phyloP scores from a whole-genome alignment of 2,888 invertebrate species.

The Entomobrya proxima region DNA sequence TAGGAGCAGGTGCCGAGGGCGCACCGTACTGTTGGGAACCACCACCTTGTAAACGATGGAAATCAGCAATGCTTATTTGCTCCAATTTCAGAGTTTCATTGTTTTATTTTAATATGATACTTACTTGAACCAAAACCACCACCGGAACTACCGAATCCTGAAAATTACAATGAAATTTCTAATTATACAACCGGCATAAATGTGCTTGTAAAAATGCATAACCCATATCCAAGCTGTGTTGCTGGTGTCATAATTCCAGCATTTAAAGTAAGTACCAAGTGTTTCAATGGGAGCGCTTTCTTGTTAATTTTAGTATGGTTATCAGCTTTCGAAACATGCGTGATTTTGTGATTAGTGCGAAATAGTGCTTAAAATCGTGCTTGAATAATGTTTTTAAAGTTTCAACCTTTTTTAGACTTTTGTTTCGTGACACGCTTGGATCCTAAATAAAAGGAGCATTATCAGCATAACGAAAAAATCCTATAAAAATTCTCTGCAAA shows the following conservation, averaged over 20 bases:
- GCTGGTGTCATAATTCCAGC: conserved; percentile 30
- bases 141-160: conserved; percentile 39
- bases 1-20: conserved; percentile 25
- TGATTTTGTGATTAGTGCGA: neutral
- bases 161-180: neutral
- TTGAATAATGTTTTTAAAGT: neutral
- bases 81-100: neutral
- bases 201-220: neutral
- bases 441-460: neutral
- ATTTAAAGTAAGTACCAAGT: neutral
- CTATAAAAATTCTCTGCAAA: neutral
- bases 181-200: neutral
- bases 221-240: neutral
- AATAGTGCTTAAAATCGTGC: neutral
- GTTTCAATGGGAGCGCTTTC: neutral
- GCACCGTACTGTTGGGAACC: conserved; percentile 43
- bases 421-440: neutral
- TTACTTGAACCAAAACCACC: conserved; percentile 42
- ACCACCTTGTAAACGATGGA: conserved; percentile 17
- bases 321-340: neutral
- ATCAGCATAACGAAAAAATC: neutral
- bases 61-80: neutral
- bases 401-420: conserved; percentile 16
- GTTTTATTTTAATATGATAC: neutral
- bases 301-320: neutral